These are phyloP conservation scores for Neodontobutis hainanensis DNA, from an alignment of 2,113 vertebrate species.

Conservation along the genomic window DNA sequence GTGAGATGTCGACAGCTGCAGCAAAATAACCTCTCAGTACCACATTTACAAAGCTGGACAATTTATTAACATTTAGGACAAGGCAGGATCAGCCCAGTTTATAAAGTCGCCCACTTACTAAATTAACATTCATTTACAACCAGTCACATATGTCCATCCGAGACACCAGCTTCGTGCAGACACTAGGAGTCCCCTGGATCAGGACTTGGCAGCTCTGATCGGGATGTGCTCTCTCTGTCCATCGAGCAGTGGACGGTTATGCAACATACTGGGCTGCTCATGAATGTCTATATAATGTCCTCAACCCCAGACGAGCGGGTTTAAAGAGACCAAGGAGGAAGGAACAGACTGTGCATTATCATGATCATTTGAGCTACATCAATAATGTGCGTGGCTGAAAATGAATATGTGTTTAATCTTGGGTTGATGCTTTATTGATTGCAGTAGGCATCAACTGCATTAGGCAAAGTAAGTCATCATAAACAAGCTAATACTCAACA, in stretches of 20 bases:
- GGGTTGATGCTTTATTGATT: neutral
- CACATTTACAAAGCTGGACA: too few relatives aligned
- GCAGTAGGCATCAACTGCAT: neutral
- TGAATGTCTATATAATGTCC: constrained; percentile 41
- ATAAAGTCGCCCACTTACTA: too few relatives aligned
- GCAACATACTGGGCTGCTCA: constrained; percentile 28
- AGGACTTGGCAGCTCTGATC: constrained; percentile 9
- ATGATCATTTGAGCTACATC: neutral
- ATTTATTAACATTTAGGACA: too few relatives aligned
- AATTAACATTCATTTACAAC: too few relatives aligned
- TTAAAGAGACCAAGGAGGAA: neutral
- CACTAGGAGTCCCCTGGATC: neutral
- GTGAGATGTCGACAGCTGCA: too few relatives aligned
- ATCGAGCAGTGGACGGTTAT: constrained; percentile 36
- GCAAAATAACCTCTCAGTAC: too few relatives aligned
- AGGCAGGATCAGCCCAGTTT: too few relatives aligned
- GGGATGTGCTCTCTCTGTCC: constrained; percentile 9
- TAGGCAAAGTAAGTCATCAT: too few relatives aligned
- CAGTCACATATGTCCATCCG: neutral
- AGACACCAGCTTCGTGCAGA: neutral
- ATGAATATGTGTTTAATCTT: neutral
- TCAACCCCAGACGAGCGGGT: neutral
- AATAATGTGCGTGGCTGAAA: neutral
- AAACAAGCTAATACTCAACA: too few relatives aligned
- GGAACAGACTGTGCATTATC: constrained; percentile 4